Evolutionary conservation across 2,888 invertebrate species (phyloP).

Genomic region (Trachelus stipa): DNA sequence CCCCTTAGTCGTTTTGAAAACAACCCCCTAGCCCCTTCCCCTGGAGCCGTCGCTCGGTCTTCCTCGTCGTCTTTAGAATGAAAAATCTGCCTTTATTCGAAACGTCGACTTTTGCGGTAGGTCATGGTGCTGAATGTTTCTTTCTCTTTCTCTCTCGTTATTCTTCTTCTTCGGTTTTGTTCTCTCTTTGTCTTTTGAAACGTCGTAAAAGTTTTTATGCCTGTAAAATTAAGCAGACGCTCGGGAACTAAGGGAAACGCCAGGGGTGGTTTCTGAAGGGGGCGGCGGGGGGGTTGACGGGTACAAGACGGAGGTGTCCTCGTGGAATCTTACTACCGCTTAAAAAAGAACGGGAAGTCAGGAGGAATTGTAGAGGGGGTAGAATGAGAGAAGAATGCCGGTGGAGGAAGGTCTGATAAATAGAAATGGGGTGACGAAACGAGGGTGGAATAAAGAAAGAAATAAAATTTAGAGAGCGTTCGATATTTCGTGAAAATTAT

Average conservation of each 20-base stretch:
- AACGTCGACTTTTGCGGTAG: conserved; percentile 33
- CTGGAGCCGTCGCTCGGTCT: neutral
- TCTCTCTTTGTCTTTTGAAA: conserved; percentile 13
- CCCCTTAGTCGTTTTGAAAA: conserved; percentile 13
- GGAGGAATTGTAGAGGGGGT: neutral
- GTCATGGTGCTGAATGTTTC: conserved; percentile 30
- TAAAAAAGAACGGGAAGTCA: no score
- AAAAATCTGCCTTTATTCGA: conserved; percentile 19
- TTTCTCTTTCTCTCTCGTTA: neutral
- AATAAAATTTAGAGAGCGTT: no score
- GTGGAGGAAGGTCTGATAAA: neutral
- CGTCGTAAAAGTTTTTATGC: conserved; percentile 29
- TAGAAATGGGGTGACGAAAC: neutral
- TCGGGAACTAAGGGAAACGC: conserved; percentile 23
- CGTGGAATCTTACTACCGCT: neutral
- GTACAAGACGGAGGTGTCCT: neutral
- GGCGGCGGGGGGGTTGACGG: no score
- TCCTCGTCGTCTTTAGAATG: neutral
- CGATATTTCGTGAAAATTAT: no score
- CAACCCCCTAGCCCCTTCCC: neutral
- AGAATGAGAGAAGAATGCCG: neutral
- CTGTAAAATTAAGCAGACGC: conserved; percentile 34
- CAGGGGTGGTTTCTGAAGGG: conserved; percentile 13
- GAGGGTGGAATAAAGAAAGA: neutral
- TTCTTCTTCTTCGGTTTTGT: no score